Evolutionary conservation across 2,888 invertebrate species (phyloP), one percentile per base, ranked within the genome.

Genomic region (Linyphia triangularis): DNA sequence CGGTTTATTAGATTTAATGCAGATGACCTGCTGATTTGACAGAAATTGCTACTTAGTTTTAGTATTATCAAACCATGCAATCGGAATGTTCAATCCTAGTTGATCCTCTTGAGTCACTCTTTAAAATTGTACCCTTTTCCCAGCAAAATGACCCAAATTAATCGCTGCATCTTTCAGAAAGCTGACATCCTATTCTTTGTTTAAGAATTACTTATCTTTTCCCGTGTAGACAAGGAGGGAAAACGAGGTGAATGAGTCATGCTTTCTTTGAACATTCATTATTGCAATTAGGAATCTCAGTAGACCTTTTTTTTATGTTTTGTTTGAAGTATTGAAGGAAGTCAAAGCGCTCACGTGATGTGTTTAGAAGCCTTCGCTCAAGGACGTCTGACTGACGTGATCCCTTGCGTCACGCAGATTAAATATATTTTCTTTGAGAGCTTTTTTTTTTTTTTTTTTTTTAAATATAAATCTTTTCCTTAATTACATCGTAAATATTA

Each of bases 161-260:
- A 40, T 57, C 59, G 26, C 9, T 51, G 30, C 28, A 72, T 63
- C 19, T 59, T 59, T 22, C 10, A 59, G 59, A 59, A 59, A 16
- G 19, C 63, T 26, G 1, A 26, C 10, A 10, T 28, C 10, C 63
- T 24, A 13, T 63, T 63, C 2, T 26, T 26, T 63, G 9, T 16
- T 63, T 26, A n/a, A 0, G 9, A 22, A 26, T 63, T 63, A 24
- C 24, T 16, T 40, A 33, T 73, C 57, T 57, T 59, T 77, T 63
- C 37, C 77, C 61, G 61, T 24, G 13, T n/a, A 19, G 22, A 37
- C 79, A 16, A 57, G 22, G 57, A 81, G 59, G 81, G 40, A 69
- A 51, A 81, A 69, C 26, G 69, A 69, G 28, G 81, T 19, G 43
- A n/a, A 69, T 81, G 81, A 81, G 59, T 81, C 81, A 81, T 57